Evolutionary conservation across 2,113 vertebrate genomes (phyloP), one percentile per base, ranked within the genome.

Genomic region (Hemiscyllium ocellatum): DNA sequence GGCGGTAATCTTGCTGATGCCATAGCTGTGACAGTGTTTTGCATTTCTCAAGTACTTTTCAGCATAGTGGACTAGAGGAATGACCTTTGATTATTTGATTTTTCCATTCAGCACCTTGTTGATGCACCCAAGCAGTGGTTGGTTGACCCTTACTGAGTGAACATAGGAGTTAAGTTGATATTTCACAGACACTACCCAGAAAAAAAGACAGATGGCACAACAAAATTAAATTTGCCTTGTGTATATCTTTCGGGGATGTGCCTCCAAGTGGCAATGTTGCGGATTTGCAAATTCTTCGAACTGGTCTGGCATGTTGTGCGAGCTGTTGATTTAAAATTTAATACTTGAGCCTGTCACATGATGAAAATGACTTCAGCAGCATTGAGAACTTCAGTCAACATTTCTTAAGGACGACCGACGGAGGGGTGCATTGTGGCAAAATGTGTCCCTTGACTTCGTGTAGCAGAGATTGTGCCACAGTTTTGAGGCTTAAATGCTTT

Each of bases 401-500:
- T 5, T 70, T 70, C 78, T 83, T 3, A 0, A 83, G 17, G 37
- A 83, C 42, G 80, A 42, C 37, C 24, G 50, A 1, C 0, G 20
- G 8, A 2, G 12, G 22, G 86, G 7, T 20, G 47, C 42, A 26
- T 13, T 13, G 56, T 61, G 56, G 56, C 29, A n/a, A 80, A 80
- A 37, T 76, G 76, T 80, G 33, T 37, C n/a, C 10, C 76, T 37
- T n/a, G 33, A 80, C 76, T 4, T 83, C 42, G 80, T 47, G 37
- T 37, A 20, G 10, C 66, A 17, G n/a, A 37, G 61, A 66, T 66
- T 91, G 61, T 20, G 66, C 29, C 89, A 56, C 50, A 37, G 33
- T 93, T 91, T n/a, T 37, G 61, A 66, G 37, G 69, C 13, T 50
- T 97, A 98, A 97, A 98, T 97, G 96, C 96, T 95, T 95, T 29